Percentiles rank a stretch among this genome's conserved stretches.
Conservation (phyloP, 2,888 invertebrate species). For the Griposia aprilina region DNA sequence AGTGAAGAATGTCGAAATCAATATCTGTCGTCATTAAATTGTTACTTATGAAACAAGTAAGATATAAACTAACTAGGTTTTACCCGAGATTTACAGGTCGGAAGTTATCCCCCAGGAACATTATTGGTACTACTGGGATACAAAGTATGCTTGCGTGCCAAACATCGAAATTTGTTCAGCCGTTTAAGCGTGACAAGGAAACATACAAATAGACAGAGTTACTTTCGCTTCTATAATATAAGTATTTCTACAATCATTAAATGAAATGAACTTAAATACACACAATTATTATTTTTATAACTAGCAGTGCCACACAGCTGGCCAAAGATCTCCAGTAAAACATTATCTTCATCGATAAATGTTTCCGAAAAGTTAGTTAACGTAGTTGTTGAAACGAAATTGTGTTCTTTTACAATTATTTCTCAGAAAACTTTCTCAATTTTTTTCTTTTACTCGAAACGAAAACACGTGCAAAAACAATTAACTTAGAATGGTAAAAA, state of each 20-base stretch:
- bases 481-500: constrained; percentile 5
- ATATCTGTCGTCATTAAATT: background rate
- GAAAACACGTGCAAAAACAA: constrained; percentile 6
- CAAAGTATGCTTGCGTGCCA: background rate
- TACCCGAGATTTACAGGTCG: background rate
- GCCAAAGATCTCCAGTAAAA: too few relatives aligned
- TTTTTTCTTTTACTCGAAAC: background rate
- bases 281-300: too few relatives aligned
- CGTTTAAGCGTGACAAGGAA: background rate
- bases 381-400: background rate
- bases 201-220: background rate
- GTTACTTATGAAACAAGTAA: background rate
- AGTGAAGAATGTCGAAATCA: background rate
- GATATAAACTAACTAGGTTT: background rate
- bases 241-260: background rate
- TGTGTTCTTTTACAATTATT: background rate
- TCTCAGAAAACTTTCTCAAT: background rate
- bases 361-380: background rate
- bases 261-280: background rate
- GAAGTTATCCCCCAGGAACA: background rate
- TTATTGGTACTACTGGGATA: background rate
- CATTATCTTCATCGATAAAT: background rate
- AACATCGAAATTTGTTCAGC: background rate
- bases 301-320: too few relatives aligned
- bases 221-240: background rate